A percentile compares a stretch with the other conserved stretches of the same genome.
These are phyloP conservation scores for Rhinichthys klamathensis DNA, from an alignment of 2,113 vertebrate genomes.

Conservation along the genomic window DNA sequence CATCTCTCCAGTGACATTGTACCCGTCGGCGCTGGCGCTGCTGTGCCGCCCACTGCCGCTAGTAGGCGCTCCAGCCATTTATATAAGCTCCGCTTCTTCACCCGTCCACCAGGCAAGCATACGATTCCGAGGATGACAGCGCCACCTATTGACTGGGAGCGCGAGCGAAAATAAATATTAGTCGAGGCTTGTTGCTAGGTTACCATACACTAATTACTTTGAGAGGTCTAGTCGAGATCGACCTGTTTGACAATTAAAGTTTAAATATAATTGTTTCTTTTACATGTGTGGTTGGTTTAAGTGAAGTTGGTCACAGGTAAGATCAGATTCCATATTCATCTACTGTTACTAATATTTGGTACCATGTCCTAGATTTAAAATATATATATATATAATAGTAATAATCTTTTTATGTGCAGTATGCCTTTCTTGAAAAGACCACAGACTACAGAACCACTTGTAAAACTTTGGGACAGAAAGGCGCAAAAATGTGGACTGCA, in stretches of 20 bases:
- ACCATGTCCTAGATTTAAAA: too few species aligned
- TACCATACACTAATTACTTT: constrained; percentile 43
- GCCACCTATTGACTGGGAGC: constrained; percentile 14
- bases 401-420: background rate
- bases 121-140: background rate
- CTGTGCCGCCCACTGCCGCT: background rate
- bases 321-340: background rate
- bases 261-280: background rate
- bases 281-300: background rate
- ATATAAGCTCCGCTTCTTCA: constrained; percentile 9
- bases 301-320: background rate
- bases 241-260: background rate
- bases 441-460: constrained; percentile 59
- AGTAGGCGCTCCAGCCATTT: background rate
- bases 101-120: background rate
- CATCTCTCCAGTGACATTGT: constrained; percentile 78
- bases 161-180: background rate
- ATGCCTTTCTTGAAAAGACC: constrained; percentile 80
- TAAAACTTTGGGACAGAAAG: constrained; percentile 78
- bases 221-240: background rate
- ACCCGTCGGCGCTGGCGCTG: constrained; percentile 13
- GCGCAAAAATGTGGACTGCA: constrained; percentile 82
- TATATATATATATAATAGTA: too few species aligned
- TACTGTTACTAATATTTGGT: too few species aligned
- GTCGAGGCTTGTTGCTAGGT: constrained; percentile 65